Evolutionary conservation across 1,140 invertebrate species (phyloP), one percentile per base, ranked within the genome.

Genomic region (Drosophila pectinifera): DNA sequence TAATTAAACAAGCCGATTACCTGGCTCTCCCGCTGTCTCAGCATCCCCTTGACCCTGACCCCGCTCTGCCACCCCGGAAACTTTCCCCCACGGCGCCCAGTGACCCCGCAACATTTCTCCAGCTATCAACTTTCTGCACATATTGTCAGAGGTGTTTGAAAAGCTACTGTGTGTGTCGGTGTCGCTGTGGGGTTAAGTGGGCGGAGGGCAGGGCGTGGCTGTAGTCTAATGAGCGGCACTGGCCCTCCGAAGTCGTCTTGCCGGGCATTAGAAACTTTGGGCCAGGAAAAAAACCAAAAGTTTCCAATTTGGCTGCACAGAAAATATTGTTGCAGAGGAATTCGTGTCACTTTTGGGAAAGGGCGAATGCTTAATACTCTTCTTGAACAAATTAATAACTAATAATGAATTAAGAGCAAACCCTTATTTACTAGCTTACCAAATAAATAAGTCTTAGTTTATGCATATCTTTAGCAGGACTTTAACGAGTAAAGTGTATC

Each of bases 1-100:
- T 83, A 88, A 88, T 88, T 83, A 80, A 85, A 80, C 83, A 88
- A 83, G 75, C 78, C 86, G 84, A 80, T 88, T 89, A 80, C 72
- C 49, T 53, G n/a, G n/a, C n/a, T n/a, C n/a, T n/a, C n/a, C n/a
- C n/a, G 49, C 31, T 48, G 61, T 62, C 59, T 45, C 46, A 41
- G 22, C 64, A 57, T 70, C 46, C 62, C 53, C 56, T 56, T 75
- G 72, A 89, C 82, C 82, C 78, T 88, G 63, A 10, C 45, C n/a
- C 14, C 13, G 14, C 42, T 5, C 2, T 13, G 51, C 5, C 22
- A 49, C 5, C 45, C 26, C 3, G 26, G 22, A 11, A 70, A 70
- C 16, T 72, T 70, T 39, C n/a, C 24, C 22, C 5, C n/a, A 20
- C 38, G 42, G 28, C 28, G 61, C 49, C 16, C 20, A 59, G n/a